Conservation (phyloP, 1,140 invertebrate genomes). For the Monomorium pharaonis region DNA sequence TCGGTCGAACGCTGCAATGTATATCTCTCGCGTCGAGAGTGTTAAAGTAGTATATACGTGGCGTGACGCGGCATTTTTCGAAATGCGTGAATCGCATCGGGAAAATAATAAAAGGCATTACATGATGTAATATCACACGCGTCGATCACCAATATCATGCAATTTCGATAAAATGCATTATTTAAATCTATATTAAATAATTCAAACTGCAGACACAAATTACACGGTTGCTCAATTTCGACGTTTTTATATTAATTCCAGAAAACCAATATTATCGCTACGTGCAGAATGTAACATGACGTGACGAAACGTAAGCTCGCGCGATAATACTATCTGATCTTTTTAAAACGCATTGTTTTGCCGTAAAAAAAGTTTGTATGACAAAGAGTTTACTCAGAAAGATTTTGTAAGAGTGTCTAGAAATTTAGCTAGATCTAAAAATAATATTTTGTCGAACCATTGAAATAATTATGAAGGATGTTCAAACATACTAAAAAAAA, state of each 20-base stretch:
- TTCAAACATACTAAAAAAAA: too few species aligned
- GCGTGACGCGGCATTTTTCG: neutral
- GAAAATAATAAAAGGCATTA: neutral
- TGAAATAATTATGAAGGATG: too few species aligned
- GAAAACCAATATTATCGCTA: slow-evolving; percentile 11
- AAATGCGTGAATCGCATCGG: neutral
- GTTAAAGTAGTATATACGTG: neutral
- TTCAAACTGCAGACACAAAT: neutral
- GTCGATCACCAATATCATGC: neutral
- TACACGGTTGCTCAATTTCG: neutral
- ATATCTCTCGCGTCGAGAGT: neutral
- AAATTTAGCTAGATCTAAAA: too few species aligned
- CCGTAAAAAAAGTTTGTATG: neutral
- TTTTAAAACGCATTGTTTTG: neutral
- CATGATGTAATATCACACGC: neutral
- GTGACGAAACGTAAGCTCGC: neutral
- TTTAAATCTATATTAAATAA: slow-evolving; percentile 14
- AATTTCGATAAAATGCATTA: slow-evolving; percentile 18
- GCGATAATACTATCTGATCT: neutral
- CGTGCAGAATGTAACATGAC: neutral
- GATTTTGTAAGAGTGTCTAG: too few species aligned
- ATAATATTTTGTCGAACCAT: too few species aligned
- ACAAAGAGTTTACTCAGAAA: neutral
- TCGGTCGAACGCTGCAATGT: neutral
- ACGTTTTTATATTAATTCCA: slow-evolving; percentile 3